These are phyloP conservation scores for Parthenolecanium corni DNA, from an alignment of 2,888 invertebrate species.

Conservation along the genomic window DNA sequence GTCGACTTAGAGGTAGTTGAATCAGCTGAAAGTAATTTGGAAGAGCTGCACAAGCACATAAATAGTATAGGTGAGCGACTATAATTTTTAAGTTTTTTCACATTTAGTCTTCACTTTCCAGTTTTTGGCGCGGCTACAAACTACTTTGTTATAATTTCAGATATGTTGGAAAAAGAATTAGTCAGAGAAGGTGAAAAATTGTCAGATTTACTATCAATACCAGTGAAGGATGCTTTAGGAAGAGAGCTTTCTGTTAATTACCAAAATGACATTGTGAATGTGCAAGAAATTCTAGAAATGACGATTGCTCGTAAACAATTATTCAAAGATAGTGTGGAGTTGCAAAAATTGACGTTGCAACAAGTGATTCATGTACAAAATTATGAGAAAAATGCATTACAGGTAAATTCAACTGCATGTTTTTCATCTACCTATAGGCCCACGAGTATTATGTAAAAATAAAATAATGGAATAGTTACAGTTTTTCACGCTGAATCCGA, in stretches of 20 bases:
- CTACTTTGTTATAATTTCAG: constrained; percentile 44
- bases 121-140: too few species aligned
- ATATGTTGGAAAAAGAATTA: constrained; percentile 53
- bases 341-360: constrained; percentile 63
- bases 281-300: constrained; percentile 57
- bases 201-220: constrained; percentile 63
- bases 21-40: constrained; percentile 46
- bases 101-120: too few species aligned
- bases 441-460: not conserved
- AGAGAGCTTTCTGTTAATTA: constrained; percentile 58
- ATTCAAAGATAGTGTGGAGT: constrained; percentile 60
- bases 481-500: too few species aligned
- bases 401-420: constrained; percentile 40
- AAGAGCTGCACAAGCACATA: constrained; percentile 51
- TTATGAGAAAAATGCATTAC: constrained; percentile 63
- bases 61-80: constrained; percentile 45
- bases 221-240: constrained; percentile 64
- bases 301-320: constrained; percentile 57
- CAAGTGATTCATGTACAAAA: constrained; percentile 62
- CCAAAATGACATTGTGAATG: constrained; percentile 57
- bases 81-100: not conserved
- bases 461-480: too few species aligned
- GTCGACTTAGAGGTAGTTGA: constrained; percentile 48
- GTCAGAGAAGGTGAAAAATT: constrained; percentile 63
- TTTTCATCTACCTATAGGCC: not conserved